A percentile compares a stretch with the other conserved stretches of the same genome.
These are phyloP conservation scores for Drosophila truncata DNA, from an alignment of 1,140 invertebrate species.

Conservation along the genomic window DNA sequence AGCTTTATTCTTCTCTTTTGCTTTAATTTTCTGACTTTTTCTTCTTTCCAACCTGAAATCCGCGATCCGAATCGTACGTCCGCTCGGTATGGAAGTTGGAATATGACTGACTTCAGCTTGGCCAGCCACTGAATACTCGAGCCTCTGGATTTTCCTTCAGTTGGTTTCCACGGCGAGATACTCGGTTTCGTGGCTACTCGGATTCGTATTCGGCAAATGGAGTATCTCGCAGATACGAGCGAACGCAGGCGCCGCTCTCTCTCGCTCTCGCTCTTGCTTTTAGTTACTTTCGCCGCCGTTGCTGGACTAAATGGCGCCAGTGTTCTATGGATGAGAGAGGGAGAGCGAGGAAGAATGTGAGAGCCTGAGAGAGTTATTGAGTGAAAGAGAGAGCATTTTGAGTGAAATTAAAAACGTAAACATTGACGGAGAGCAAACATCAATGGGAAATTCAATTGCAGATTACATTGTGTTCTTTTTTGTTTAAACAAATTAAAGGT, in stretches of 20 bases:
- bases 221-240: slow-evolving; percentile 27
- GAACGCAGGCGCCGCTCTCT: slow-evolving; percentile 33
- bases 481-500: slow-evolving; percentile 6
- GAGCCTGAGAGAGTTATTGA: slow-evolving; percentile 15
- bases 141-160: slow-evolving; percentile 6
- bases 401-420: slow-evolving; percentile 40
- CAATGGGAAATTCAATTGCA: no score
- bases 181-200: not conserved
- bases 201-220: slow-evolving; percentile 5
- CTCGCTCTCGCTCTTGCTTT: slow-evolving; percentile 1
- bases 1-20: slow-evolving; percentile 21
- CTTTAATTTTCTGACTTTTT: slow-evolving; percentile 34
- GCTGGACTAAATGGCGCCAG: slow-evolving; percentile 45
- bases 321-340: slow-evolving; percentile 10
- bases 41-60: slow-evolving; percentile 27
- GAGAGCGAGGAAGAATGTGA: not conserved
- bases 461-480: slow-evolving; percentile 5
- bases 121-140: slow-evolving; percentile 3
- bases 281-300: slow-evolving; percentile 55
- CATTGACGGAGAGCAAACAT: slow-evolving; percentile 29
- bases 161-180: slow-evolving; percentile 5
- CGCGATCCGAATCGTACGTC: slow-evolving; percentile 70
- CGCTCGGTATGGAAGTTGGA: slow-evolving; percentile 30
- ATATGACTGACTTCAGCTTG: slow-evolving; percentile 52
- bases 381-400: slow-evolving; percentile 8